A percentile compares a stretch with the other conserved stretches of the same genome.
These are phyloP conservation scores for Harpegnathos saltator DNA, from an alignment of 1,140 invertebrate species.

Conservation along the genomic window DNA sequence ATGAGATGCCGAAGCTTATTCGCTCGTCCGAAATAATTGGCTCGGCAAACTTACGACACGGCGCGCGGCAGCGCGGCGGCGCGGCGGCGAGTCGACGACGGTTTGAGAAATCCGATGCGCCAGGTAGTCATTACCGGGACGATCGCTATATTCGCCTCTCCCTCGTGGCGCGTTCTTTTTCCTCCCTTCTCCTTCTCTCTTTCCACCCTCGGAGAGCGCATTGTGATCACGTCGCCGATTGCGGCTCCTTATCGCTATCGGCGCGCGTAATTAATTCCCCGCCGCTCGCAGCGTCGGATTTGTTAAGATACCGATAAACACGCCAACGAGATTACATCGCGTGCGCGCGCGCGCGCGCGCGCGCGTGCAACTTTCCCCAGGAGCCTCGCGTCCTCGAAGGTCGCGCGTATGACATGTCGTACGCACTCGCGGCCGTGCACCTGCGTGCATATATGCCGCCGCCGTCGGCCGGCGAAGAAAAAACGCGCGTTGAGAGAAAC, in stretches of 20 bases:
- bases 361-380: conserved; percentile 7
- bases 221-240: conserved; percentile 31
- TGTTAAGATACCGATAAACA: conserved; percentile 57
- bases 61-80: no score
- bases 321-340: conserved; percentile 48
- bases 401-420: conserved; percentile 30
- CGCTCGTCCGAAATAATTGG: conserved; percentile 24
- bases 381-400: conserved; percentile 50
- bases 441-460: background rate
- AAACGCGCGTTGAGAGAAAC: background rate
- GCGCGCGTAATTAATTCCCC: conserved; percentile 53
- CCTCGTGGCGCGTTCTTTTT: background rate
- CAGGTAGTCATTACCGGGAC: conserved; percentile 17
- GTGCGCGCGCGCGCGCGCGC: no score
- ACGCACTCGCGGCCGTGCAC: conserved; percentile 1
- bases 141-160: background rate
- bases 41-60: conserved; percentile 14
- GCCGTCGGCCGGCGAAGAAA: background rate
- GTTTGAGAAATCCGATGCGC: conserved; percentile 38
- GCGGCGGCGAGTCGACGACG: background rate
- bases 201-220: background rate
- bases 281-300: conserved; percentile 52
- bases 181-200: background rate
- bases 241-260: conserved; percentile 36
- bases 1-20: background rate